Conservation (phyloP, 2,797 vertebrate genomes). For the Epinephelus coioides region DNA sequence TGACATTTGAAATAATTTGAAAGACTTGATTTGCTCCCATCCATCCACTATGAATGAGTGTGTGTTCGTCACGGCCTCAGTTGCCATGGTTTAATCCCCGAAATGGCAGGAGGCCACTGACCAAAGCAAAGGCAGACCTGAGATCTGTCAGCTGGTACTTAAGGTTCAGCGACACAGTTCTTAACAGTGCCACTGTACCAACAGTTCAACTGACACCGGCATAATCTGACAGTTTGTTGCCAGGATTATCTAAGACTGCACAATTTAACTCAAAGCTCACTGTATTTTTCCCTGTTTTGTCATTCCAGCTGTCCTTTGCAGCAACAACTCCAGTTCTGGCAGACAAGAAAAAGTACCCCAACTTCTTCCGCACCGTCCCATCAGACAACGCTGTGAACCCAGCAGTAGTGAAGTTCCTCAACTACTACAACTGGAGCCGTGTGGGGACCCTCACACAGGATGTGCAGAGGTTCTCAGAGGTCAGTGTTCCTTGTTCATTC, state of each 20-base stretch:
- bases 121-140: constrained; percentile 12
- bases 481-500: constrained; percentile 67
- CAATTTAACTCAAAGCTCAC: constrained; percentile 31
- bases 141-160: constrained; percentile 14
- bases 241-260: background rate
- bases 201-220: constrained; percentile 4
- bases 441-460: constrained; percentile 99
- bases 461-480: constrained; percentile 98
- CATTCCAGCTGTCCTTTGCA: constrained; percentile 94
- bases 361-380: constrained; percentile 99
- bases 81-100: constrained; percentile 28
- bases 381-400: constrained; percentile 99
- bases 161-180: constrained; percentile 6
- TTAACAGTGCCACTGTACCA: constrained; percentile 2
- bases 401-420: constrained; percentile 96
- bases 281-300: constrained; percentile 23
- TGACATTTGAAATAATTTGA: constrained; percentile 72
- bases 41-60: constrained; percentile 12
- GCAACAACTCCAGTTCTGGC: constrained; percentile 97
- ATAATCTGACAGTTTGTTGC: constrained; percentile 18
- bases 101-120: constrained; percentile 5
- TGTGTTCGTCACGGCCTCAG: constrained; percentile 9
- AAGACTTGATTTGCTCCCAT: constrained; percentile 32
- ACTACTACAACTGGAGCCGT: constrained; percentile 94
- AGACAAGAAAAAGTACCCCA: constrained; percentile 99